Percentiles rank a stretch among this genome's conserved stretches.
phyloP scores from a whole-genome alignment of 2,113 vertebrate genomes.

The Toxotes jaculatrix region DNA sequence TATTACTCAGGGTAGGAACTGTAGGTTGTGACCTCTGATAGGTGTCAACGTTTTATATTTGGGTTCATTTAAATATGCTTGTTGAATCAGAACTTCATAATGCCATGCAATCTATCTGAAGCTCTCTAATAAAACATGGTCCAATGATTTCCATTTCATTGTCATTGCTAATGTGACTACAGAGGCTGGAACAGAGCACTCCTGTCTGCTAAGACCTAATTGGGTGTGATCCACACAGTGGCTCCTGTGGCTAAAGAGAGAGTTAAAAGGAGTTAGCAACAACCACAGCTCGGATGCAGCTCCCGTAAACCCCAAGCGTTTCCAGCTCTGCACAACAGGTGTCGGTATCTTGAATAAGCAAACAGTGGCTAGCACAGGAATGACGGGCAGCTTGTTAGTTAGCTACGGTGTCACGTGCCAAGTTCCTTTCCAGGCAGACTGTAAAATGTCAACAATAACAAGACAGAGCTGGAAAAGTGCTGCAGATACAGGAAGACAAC shows the following conservation, averaged over 20 bases:
- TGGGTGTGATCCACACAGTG: conserved; percentile 32
- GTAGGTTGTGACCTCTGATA: no score
- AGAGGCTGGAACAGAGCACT: neutral
- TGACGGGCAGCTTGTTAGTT: conserved; percentile 28
- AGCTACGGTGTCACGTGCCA: conserved; percentile 5
- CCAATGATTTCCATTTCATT: neutral
- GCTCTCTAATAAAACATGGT: conserved; percentile 10
- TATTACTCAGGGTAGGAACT: no score
- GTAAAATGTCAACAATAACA: conserved; percentile 29
- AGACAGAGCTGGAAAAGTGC: conserved; percentile 15
- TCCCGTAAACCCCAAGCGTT: conserved; percentile 25
- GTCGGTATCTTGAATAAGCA: conserved; percentile 30
- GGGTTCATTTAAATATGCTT: conserved; percentile 21
- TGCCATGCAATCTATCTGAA: neutral
- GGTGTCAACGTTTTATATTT: neutral
- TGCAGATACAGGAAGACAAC: conserved; percentile 15
- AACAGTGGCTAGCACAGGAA: conserved; percentile 22
- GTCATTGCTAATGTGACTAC: conserved; percentile 13
- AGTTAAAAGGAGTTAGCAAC: conserved; percentile 28
- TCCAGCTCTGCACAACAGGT: conserved; percentile 55
- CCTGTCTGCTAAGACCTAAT: conserved; percentile 13
- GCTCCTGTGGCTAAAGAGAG: conserved; percentile 19
- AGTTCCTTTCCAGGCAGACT: conserved; percentile 34
- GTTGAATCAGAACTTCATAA: conserved; percentile 19
- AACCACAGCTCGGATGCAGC: conserved; percentile 7